phyloP scores from a whole-genome alignment of 2,113 vertebrate species.

The Carassius carassius region DNA sequence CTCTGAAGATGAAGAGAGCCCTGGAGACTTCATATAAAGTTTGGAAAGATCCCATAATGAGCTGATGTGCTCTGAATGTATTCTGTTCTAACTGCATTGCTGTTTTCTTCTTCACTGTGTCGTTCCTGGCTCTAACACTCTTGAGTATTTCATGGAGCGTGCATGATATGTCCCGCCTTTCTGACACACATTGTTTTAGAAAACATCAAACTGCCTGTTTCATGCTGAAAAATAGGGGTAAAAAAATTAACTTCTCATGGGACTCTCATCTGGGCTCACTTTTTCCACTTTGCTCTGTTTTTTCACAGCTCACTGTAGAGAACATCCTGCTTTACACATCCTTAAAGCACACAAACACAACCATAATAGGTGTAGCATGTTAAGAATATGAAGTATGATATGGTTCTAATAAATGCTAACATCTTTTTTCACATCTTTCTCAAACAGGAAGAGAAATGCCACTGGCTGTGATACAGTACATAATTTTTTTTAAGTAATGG shows the following conservation, averaged over 20 bases:
- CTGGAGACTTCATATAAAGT: slow-evolving; percentile 27
- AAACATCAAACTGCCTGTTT: slow-evolving; percentile 45
- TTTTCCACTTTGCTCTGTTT: neutral
- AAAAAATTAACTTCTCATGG: neutral
- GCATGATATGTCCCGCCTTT: neutral
- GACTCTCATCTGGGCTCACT: neutral
- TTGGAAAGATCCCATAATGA: slow-evolving; percentile 21
- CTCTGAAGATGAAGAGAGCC: slow-evolving; percentile 5
- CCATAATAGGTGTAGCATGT: too few species aligned
- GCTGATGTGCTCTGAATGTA: slow-evolving; percentile 34
- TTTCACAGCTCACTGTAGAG: neutral
- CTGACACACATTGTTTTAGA: slow-evolving; percentile 17
- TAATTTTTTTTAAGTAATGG: too few species aligned
- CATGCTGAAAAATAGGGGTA: slow-evolving; percentile 7
- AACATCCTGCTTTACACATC: too few species aligned
- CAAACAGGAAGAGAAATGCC: too few species aligned
- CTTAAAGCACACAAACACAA: too few species aligned
- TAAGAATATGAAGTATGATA: too few species aligned
- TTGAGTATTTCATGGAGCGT: slow-evolving; percentile 30
- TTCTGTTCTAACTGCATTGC: slow-evolving; percentile 3
- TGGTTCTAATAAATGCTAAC: too few species aligned
- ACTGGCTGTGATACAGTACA: too few species aligned
- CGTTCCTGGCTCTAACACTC: neutral
- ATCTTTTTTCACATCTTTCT: too few species aligned
- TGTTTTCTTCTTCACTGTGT: neutral